Base-by-base conservation (phyloP, 1,140 invertebrate species). In the Pogonomyrmex californicus region DNA sequence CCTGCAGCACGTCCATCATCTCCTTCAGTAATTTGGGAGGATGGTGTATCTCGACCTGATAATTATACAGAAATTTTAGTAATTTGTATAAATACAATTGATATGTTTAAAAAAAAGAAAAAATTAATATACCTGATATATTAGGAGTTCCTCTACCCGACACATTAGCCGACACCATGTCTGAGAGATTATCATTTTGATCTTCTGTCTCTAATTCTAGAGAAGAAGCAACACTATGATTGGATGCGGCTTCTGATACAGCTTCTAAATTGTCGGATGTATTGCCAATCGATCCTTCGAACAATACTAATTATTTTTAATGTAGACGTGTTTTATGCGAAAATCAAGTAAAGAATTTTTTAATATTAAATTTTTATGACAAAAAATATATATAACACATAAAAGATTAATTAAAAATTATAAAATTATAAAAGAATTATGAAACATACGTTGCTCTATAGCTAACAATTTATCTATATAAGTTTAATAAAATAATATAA, bases 211-310 rank as follows among this genome's bases (percentile, higher is more conserved):
- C 97, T 68, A 98, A 93, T 92, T 99, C 98, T 12, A 99, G 95
- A 38, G 98, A 98, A 56, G 98, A 99, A n/a, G 98, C 98, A 56
- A 99, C 98, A 86, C 98, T 99, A 94, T 99, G 98, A 95, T 99
- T 99, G 47, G 98, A 99, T 0, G 98, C 98, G 10, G 98, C 98
- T 95, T 99, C 99, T 9, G 98, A 99, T 58, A 99, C 98, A 0
- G 98, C 98, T 95, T 99, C 98, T 88, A 99, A 95, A 95, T 99
- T 99, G 93, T 99, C 99, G 38, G 98, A 99, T 0, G 98, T 98
- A 93, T 98, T 99, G 4, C 98, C 98, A 65, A 97, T 96, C 0
- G 97, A 97, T 4, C 97, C 97, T 95, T 94, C 91, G 87, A 95
- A 94, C 81, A 95, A 90, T 41, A 95, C 95, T 95, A 81, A 90